Evolutionary conservation across 2,888 invertebrate species (phyloP).

Genomic region (Ypsolopha scabrella): DNA sequence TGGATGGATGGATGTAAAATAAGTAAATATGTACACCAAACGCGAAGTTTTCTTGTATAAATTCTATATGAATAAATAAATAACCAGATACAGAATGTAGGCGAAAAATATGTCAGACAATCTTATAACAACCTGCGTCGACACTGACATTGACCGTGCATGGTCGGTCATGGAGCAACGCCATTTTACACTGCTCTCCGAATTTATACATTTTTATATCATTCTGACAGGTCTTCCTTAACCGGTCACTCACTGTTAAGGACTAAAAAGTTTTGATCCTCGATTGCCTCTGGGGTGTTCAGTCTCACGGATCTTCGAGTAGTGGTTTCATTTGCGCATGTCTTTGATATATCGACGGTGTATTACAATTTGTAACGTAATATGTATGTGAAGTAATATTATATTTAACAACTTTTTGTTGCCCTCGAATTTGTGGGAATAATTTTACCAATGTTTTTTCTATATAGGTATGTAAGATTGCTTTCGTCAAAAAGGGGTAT

Average conservation of each 20-base stretch:
- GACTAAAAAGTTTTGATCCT: neutral
- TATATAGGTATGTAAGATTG: no score
- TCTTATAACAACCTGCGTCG: neutral
- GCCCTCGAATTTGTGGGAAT: no score
- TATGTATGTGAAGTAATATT: neutral
- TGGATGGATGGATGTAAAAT: no score
- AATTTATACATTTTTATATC: neutral
- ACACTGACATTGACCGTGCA: slow-evolving; percentile 3
- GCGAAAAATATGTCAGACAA: neutral
- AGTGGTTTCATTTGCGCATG: neutral
- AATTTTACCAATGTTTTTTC: no score
- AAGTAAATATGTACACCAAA: neutral
- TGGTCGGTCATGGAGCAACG: neutral
- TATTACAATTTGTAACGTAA: neutral
- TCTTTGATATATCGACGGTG: neutral
- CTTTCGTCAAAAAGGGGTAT: no score
- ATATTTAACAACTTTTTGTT: no score
- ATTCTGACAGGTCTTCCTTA: neutral
- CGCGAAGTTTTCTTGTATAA: neutral
- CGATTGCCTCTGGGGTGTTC: neutral
- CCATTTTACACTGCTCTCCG: neutral
- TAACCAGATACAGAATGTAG: neutral
- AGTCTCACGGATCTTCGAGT: neutral
- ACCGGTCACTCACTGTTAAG: neutral
- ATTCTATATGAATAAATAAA: neutral